These are phyloP conservation scores for Lepilemur septentrionalis DNA, from an alignment of 2,797 vertebrate genomes.

Conservation along the genomic window DNA sequence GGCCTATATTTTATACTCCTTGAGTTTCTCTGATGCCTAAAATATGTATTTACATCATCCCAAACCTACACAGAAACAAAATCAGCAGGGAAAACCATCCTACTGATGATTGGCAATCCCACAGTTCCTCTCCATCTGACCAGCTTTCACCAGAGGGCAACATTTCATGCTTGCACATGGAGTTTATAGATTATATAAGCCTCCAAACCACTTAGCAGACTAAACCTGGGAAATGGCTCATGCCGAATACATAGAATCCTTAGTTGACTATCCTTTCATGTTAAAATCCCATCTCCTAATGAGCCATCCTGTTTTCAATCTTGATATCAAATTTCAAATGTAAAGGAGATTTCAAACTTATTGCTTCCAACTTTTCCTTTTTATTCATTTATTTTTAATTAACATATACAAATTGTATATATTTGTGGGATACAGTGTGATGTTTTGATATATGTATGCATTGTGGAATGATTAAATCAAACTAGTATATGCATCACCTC, in stretches of 20 bases:
- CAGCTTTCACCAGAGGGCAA: conserved; percentile 28
- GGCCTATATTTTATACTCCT: conserved; percentile 25
- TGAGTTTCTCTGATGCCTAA: conserved; percentile 45
- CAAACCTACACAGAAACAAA: conserved; percentile 49
- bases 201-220: background rate
- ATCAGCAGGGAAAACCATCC: conserved; percentile 45
- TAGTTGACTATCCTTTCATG: conserved; percentile 21
- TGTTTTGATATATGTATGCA: conserved; percentile 28
- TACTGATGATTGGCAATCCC: conserved; percentile 46
- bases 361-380: background rate
- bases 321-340: background rate
- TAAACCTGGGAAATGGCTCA: conserved; percentile 36
- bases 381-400: background rate
- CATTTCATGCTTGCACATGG: background rate
- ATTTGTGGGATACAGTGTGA: background rate
- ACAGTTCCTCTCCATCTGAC: conserved; percentile 48
- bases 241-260: background rate
- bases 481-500: background rate
- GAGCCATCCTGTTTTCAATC: conserved; percentile 8
- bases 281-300: conserved; percentile 41
- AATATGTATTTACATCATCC: conserved; percentile 51
- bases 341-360: conserved; percentile 45
- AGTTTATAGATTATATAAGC: conserved; percentile 14
- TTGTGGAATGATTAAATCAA: conserved; percentile 25
- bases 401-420: conserved; percentile 1